Conservation (phyloP, 2,888 invertebrate species). For the Tiphia femorata region DNA sequence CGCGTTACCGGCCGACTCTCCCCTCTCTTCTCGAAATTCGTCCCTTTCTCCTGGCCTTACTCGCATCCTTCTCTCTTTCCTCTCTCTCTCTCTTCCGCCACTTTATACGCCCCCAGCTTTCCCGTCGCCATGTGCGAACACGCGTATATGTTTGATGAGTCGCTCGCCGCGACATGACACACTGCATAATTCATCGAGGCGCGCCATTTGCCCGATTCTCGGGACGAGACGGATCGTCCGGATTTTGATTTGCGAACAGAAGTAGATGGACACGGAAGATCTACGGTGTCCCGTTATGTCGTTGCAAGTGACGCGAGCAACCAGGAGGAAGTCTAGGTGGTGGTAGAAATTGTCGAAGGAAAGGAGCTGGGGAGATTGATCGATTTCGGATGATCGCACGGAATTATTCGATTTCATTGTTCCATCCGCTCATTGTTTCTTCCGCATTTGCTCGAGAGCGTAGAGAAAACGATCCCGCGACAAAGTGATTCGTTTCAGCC, state of each 20-base stretch:
- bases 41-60: background rate
- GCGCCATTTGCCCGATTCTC: slow-evolving; percentile 40
- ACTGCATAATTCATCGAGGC: slow-evolving; percentile 47
- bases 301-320: too few relatives aligned
- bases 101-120: background rate
- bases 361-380: too few relatives aligned
- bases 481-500: too few relatives aligned
- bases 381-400: too few relatives aligned
- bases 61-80: background rate
- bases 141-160: slow-evolving; percentile 46
- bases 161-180: slow-evolving; percentile 43
- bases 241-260: slow-evolving; percentile 26
- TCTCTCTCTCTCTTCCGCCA: background rate
- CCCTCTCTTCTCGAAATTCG: too few relatives aligned
- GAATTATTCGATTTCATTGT: too few relatives aligned
- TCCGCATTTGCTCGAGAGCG: too few relatives aligned
- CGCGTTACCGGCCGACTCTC: slow-evolving; percentile 7
- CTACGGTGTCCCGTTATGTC: too few relatives aligned
- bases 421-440: too few relatives aligned
- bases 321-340: too few relatives aligned
- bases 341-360: too few relatives aligned
- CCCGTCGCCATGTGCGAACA: slow-evolving; percentile 23
- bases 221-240: slow-evolving; percentile 21
- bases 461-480: too few relatives aligned
- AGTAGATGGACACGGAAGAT: background rate